Evolutionary conservation across 1,140 invertebrate genomes (phyloP), one percentile per base, ranked within the genome.

Genomic region (Lerema accius): DNA sequence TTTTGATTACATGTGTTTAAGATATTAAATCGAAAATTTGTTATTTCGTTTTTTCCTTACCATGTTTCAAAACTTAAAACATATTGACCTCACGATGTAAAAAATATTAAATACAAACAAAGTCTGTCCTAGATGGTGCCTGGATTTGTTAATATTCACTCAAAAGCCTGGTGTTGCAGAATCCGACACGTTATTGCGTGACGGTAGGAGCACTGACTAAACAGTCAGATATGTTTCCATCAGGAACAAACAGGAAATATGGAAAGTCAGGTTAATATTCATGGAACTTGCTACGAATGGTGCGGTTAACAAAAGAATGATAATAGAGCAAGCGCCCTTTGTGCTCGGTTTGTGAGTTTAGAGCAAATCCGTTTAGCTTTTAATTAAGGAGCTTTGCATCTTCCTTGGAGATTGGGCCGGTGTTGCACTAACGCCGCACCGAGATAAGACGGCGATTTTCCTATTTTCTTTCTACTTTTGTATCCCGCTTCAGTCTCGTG

Each of bases 241-340:
- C n/a, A 37, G 35, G 35, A 37, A 11, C 35, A 37, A 37, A 37
- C 35, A 37, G 35, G 35, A 37, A 11, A 7, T 37, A 37, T 32
- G 28, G 35, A 37, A 11, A n/a, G 1, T 37, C 35, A 11, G 35
- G 35, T 37, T 11, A 37, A 37, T 37, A 43, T n/a, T 17, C 51
- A 40, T 43, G 42, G 19, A 28, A 4, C 13, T 56, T 16, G 51
- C 3, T 15, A 15, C 39, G 23, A 42, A 19, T 32, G 17, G 17
- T 56, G 51, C 13, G 51, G 51, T 56, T 56, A 15, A 56, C 51
- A 56, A 56, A 56, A 51, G 39, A 56, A 56, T 56, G 19, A 56
- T 43, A 56, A 56, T 50, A 56, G 51, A 55, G 39, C 19, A 28
- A 40, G 17, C 51, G 51, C 11, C 39, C 51, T 56, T 56, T 56